Evolutionary conservation across 2,888 invertebrate genomes (phyloP), one percentile per base, ranked within the genome.

Genomic region (Corbicula japonica): DNA sequence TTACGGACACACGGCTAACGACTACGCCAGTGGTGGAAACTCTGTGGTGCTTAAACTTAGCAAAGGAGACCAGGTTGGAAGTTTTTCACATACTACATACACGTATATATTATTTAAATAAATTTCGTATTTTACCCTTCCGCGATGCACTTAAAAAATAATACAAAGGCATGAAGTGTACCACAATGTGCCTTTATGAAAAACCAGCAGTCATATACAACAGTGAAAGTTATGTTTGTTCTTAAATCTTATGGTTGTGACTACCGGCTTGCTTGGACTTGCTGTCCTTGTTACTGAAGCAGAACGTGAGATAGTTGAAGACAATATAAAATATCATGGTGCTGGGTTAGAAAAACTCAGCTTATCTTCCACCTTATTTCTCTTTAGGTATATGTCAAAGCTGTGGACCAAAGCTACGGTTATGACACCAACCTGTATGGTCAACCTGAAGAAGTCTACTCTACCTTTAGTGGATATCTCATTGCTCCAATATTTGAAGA

Each of bases 381-480:
- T 41, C 26, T 56, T 28, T 41, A 88, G 79, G 88, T 89, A 2
- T 74, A 71, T 41, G 72, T 89, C 1, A 71, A 63, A 32, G 80
- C 87, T 10, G 88, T 84, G 1, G 83, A 83, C 28, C 28, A 56
- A 5, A 61, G 34, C 1, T 83, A 80, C 38, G 87, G 87, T 0
- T 62, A 68, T 26, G 68, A 52, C 6, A 84, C 84, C 0, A 63
- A 77, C 34, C 69, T 89, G 46, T 89, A 86, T 62, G 88, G 88
- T 0, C 76, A 68, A 2, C 44, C 77, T 1, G 72, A 83, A 21
- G 89, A 89, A 52, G 78, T 89, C 15, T 89, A 89, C 72, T 81
- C 83, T 15, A 87, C 88, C 2, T 89, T 88, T 72, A 86, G 86
- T 6, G 89, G 89, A 0, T 89, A 88, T 58, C 76, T 88, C 50